Evolutionary conservation across 2,888 invertebrate genomes (phyloP), one percentile per base, ranked within the genome.

Genomic region (Drosophila antonietae): DNA sequence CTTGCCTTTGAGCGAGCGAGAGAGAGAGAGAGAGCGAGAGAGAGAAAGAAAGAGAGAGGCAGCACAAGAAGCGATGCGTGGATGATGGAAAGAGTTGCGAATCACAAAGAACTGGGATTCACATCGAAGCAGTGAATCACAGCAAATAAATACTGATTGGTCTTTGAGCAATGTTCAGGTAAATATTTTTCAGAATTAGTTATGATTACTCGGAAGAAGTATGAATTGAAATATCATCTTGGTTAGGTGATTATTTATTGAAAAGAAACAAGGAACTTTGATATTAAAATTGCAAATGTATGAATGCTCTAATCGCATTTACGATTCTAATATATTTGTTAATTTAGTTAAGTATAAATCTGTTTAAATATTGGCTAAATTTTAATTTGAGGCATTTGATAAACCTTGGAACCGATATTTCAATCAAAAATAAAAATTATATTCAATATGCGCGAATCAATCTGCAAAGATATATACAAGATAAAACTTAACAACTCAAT

Each of bases 61-160:
- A 47, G 53, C 53, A 63, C 37, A 46, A 51, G 39, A 64, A 66
- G 80, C 60, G 71, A 70, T 56, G 67, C 55, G 20, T 51, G 18
- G 4, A 35, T 51, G 51, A 18, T 31, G 20, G 51, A 58, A 18
- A 43, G 12, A 41, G 31, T 33, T 28, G 15, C 39, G 20, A 68
- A 23, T 35, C 28, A 60, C 33, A 20, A 0, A 12, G 41, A n/a
- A 9, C 18, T 56, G 33, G 3, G 31, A 37, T 20, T 41, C 56
- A 31, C 33, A 56, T 2, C 2, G 3, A n/a, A 15, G 31, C 39
- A 39, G 39, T 23, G 28, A 39, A n/a, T 39, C 53, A 39, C 20
- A 35, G 53, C 23, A 41, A n/a, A 28, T 41, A n/a, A n/a, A 23
- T 9, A 23, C 18, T 6, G 51, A 20, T 35, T 1, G 33, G 6